phyloP scores from a whole-genome alignment of 2,113 vertebrate species.

The Cebus imitator region DNA sequence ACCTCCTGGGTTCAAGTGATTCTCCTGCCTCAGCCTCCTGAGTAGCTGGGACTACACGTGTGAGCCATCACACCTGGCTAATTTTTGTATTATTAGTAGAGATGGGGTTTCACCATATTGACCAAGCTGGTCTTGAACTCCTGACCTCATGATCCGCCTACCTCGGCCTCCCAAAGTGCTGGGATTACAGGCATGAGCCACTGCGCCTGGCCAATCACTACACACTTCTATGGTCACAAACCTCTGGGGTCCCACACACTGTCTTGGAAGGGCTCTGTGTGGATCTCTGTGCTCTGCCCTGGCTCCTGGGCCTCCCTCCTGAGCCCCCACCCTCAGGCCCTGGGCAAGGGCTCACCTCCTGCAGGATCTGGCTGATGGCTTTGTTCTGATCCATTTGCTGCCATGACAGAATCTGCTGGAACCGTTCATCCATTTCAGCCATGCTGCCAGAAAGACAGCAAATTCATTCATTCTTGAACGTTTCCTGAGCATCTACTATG shows the following conservation, averaged over 20 bases:
- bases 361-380: constrained; percentile 92
- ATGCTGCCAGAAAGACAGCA: constrained; percentile 84
- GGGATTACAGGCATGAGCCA: no score
- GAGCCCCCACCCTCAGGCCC: not conserved
- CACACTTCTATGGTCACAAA: not conserved
- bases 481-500: not conserved
- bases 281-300: no score
- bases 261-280: no score
- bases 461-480: not conserved
- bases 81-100: no score
- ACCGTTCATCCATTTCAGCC: constrained; percentile 91
- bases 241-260: accelerated
- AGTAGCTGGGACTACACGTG: no score
- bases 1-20: no score
- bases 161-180: no score
- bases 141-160: no score
- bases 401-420: constrained; percentile 92
- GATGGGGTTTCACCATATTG: no score
- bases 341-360: constrained; percentile 88
- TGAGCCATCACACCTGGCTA: no score
- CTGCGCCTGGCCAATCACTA: not conserved
- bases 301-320: accelerated
- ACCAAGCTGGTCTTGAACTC: no score
- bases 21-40: no score
- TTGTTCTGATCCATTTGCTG: constrained; percentile 96